phyloP scores from a whole-genome alignment of 2,113 vertebrate genomes.

The Embiotoca jacksoni region DNA sequence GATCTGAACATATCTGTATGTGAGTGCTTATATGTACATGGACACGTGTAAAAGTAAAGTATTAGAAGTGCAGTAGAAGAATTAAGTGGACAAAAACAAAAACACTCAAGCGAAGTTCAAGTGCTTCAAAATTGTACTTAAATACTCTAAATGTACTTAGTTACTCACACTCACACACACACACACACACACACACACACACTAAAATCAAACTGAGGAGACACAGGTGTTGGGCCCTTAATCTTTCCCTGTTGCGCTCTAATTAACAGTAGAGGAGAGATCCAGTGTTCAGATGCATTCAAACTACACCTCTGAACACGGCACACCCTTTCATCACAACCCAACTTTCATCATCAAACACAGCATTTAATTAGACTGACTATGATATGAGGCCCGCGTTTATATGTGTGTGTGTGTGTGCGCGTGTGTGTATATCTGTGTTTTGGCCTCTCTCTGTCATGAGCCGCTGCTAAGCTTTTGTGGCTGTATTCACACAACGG shows the following conservation, averaged over 20 bases:
- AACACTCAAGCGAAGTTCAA: too few species aligned
- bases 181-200: background rate
- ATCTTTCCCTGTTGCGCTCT: slow-evolving; percentile 52
- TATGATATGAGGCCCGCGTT: slow-evolving; percentile 50
- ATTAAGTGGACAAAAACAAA: too few species aligned
- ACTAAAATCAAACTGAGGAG: slow-evolving; percentile 28
- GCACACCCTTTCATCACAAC: slow-evolving; percentile 68
- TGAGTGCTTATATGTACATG: background rate
- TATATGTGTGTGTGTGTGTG: slow-evolving; percentile 21
- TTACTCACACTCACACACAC: too few species aligned
- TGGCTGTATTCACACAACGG: slow-evolving; percentile 16
- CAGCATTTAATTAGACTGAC: slow-evolving; percentile 66
- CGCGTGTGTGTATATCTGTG: slow-evolving; percentile 7
- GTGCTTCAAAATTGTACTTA: too few species aligned
- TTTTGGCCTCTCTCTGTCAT: too few species aligned
- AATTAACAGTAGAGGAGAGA: slow-evolving; percentile 58
- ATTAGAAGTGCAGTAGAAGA: too few species aligned
- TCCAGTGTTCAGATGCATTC: slow-evolving; percentile 56
- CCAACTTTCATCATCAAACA: slow-evolving; percentile 79
- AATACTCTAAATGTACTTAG: too few species aligned
- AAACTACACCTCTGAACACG: slow-evolving; percentile 50
- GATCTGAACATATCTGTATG: too few species aligned
- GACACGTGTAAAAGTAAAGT: background rate
- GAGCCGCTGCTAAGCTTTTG: too few species aligned
- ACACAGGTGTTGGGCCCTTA: slow-evolving; percentile 51